Percentiles rank a stretch among this genome's conserved stretches.
Evolutionary conservation across 2,113 vertebrate genomes (phyloP).

Genomic region (Albula glossodonta): DNA sequence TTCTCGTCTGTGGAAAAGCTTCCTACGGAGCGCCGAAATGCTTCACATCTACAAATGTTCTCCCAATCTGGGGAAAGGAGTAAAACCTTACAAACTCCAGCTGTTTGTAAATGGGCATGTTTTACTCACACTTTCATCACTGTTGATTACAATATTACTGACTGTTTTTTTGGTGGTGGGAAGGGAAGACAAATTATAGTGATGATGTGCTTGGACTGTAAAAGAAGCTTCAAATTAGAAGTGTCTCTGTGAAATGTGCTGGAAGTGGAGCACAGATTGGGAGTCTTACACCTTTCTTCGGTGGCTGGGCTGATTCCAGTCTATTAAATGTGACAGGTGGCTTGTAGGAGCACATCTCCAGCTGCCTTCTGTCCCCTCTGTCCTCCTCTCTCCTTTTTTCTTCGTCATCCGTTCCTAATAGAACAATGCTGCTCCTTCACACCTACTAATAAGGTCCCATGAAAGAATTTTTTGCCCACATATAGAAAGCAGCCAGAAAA

Average conservation of each 20-base stretch:
- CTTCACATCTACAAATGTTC: neutral
- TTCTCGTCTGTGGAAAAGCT: neutral
- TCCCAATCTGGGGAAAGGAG: neutral
- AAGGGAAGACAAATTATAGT: neutral
- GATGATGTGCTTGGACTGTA: neutral
- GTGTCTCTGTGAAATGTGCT: neutral
- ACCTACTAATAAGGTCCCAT: constrained; percentile 5
- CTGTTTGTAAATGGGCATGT: neutral
- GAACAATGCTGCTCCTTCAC: neutral
- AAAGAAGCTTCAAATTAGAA: neutral
- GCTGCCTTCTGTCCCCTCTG: neutral
- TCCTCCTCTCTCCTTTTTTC: neutral
- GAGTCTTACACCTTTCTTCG: constrained; percentile 21
- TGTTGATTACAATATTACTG: neutral
- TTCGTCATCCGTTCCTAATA: constrained; percentile 17
- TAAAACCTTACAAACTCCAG: neutral
- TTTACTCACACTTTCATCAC: neutral
- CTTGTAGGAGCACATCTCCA: constrained; percentile 29
- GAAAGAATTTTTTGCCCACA: neutral
- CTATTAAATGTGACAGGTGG: constrained; percentile 39
- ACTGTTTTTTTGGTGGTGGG: neutral
- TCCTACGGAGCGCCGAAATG: neutral
- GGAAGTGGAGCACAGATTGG: neutral
- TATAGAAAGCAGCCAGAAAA: neutral
- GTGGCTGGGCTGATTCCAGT: constrained; percentile 22